Percentiles rank a stretch among this genome's conserved stretches.
These are phyloP conservation scores for Squalus acanthias DNA, from an alignment of 2,797 vertebrate species.

Conservation along the genomic window DNA sequence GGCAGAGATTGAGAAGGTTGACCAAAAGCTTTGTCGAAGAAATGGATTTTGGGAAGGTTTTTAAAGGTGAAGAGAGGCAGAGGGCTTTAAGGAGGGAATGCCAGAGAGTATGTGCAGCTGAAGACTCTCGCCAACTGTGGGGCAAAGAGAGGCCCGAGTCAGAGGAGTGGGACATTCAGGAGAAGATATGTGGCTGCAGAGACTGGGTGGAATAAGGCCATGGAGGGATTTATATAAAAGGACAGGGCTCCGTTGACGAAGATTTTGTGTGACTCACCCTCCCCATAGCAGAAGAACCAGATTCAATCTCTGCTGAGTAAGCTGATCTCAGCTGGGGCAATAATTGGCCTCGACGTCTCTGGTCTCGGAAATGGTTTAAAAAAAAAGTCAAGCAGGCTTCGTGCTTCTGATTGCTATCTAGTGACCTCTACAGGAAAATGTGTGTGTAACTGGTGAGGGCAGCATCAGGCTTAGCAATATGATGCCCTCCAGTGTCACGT, in stretches of 20 bases:
- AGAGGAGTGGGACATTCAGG: neutral
- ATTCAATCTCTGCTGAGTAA: neutral
- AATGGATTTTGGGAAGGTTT: neutral
- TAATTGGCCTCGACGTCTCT: neutral
- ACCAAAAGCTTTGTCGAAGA: neutral
- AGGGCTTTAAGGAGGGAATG: neutral
- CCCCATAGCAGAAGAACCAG: neutral
- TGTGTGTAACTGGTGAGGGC: neutral
- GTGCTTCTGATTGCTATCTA: neutral
- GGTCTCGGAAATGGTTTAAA: neutral
- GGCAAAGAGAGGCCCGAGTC: neutral
- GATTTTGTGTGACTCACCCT: no score
- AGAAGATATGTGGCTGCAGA: neutral
- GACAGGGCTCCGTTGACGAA: no score
- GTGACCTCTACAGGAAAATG: neutral
- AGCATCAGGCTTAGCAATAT: neutral
- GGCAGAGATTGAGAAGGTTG: neutral
- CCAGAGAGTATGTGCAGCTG: neutral
- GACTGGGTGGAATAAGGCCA: neutral
- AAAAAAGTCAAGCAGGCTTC: neutral
- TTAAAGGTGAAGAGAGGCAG: neutral
- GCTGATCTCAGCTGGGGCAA: neutral
- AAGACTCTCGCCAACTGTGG: neutral
- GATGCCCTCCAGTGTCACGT: no score
- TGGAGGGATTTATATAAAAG: neutral